Conservation (phyloP, 2,113 vertebrate genomes). For the Channa maculata region DNA sequence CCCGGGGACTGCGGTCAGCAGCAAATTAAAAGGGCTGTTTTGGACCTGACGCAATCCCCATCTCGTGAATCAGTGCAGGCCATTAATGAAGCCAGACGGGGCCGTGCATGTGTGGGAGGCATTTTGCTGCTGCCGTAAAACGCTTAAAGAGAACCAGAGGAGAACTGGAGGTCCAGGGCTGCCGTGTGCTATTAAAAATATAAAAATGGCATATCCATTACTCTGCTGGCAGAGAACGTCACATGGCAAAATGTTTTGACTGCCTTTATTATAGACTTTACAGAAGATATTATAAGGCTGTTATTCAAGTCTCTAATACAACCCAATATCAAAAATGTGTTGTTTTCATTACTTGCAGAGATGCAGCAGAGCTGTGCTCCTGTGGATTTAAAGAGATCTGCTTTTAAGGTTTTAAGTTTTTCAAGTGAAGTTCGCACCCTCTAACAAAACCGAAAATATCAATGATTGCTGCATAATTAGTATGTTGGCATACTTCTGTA, state of each 20-base stretch:
- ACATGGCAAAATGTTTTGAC: conserved; percentile 51
- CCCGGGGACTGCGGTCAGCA: conserved; percentile 62
- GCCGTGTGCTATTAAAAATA: conserved; percentile 75
- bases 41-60: conserved; percentile 71
- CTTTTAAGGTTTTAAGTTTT: too few species aligned
- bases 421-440: too few species aligned
- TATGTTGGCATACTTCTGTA: too few species aligned
- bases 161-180: conserved; percentile 63
- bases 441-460: too few species aligned
- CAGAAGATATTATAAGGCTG: background rate
- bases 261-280: conserved; percentile 14
- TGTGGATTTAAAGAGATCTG: too few species aligned
- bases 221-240: conserved; percentile 15
- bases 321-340: too few species aligned
- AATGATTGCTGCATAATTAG: too few species aligned
- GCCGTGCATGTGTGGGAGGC: conserved; percentile 67
- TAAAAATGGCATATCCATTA: conserved; percentile 69
- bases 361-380: too few species aligned
- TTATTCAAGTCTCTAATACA: too few species aligned
- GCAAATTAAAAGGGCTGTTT: conserved; percentile 76
- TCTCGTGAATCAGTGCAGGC: conserved; percentile 62
- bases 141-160: conserved; percentile 69
- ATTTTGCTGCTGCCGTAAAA: conserved; percentile 59
- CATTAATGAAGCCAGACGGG: conserved; percentile 79
- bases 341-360: too few species aligned